Conservation (phyloP, 2,888 invertebrate species). For the Liposcelis brunnea region DNA sequence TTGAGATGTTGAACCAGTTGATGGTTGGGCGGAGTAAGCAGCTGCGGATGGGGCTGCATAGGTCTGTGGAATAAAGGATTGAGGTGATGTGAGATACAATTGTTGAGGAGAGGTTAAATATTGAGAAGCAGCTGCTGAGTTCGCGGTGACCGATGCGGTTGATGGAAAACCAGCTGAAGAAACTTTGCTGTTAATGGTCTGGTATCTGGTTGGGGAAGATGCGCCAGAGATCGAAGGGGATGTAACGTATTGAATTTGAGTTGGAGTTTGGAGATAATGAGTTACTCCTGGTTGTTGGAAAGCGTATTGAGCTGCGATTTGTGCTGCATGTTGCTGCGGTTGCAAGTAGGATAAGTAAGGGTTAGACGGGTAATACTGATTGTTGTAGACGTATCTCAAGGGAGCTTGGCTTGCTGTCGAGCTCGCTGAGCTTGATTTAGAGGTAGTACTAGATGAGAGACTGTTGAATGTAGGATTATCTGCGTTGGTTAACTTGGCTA, state of each 20-base stretch:
- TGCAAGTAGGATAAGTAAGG: slow-evolving; percentile 4
- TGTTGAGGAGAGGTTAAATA: no score
- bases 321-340: background rate
- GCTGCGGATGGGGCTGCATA: no score
- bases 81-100: no score
- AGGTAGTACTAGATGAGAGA: background rate
- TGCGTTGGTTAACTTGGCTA: slow-evolving; percentile 1
- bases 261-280: slow-evolving; percentile 6
- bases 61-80: no score
- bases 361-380: background rate
- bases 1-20: no score
- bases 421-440: background rate
- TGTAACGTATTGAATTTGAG: slow-evolving; percentile 6
- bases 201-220: no score
- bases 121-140: background rate
- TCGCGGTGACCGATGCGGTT: background rate
- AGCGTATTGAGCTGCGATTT: background rate
- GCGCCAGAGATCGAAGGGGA: no score
- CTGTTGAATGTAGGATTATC: slow-evolving; percentile 1
- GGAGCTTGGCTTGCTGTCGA: background rate
- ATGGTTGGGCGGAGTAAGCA: no score
- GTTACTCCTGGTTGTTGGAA: slow-evolving; percentile 1
- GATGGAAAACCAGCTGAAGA: background rate
- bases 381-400: background rate
- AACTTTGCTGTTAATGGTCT: no score